These are phyloP conservation scores for Euspilapteryx auroguttella DNA, from an alignment of 2,888 invertebrate species.

Conservation along the genomic window DNA sequence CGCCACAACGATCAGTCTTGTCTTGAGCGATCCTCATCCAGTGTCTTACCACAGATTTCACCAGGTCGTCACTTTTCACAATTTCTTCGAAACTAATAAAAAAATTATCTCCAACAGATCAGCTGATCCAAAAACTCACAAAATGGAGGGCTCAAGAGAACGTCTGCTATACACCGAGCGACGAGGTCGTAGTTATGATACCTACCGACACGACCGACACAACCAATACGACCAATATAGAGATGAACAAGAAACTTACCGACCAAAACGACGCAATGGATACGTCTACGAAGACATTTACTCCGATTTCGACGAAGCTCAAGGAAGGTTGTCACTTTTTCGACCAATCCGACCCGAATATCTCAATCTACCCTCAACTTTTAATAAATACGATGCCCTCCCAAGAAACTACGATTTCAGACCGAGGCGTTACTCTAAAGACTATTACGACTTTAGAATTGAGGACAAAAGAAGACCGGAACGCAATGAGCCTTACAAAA, in stretches of 20 bases:
- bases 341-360: constrained; percentile 52
- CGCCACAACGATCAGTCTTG: too few relatives aligned
- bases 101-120: constrained; percentile 10
- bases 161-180: constrained; percentile 34
- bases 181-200: constrained; percentile 21
- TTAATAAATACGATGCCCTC: constrained; percentile 42
- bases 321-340: constrained; percentile 44
- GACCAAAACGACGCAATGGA: constrained; percentile 40
- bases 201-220: constrained; percentile 10
- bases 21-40: too few relatives aligned
- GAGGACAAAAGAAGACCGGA: constrained; percentile 22
- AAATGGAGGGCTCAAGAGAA: constrained; percentile 49
- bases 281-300: constrained; percentile 55
- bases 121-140: constrained; percentile 16
- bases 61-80: too few relatives aligned
- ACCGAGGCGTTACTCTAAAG: constrained; percentile 32
- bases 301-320: constrained; percentile 51
- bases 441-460: constrained; percentile 49
- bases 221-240: constrained; percentile 13
- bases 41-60: too few relatives aligned
- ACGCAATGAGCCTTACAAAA: constrained; percentile 10
- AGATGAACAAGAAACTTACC: constrained; percentile 16
- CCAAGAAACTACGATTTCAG: constrained; percentile 36
- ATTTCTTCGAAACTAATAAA: too few relatives aligned
- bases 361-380: constrained; percentile 39